phyloP scores from a whole-genome alignment of 1,140 invertebrate genomes.

The Drosophila eugracilis region DNA sequence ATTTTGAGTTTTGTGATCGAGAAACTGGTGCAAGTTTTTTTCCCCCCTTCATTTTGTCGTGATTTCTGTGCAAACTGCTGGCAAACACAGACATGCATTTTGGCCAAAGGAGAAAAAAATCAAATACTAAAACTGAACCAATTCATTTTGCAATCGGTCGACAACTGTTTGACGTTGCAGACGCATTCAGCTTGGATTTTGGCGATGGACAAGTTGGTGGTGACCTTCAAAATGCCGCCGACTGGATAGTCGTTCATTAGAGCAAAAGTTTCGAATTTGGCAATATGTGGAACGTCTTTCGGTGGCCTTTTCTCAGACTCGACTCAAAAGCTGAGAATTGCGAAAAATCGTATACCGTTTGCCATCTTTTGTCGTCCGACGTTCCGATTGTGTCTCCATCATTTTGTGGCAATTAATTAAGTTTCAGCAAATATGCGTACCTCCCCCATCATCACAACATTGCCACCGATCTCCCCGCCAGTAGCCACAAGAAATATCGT shows the following conservation, averaged over 20 bases:
- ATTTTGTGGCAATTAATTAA: conserved; percentile 52
- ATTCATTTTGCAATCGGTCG: conserved; percentile 49
- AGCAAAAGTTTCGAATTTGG: conserved; percentile 49
- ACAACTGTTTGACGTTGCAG: conserved; percentile 43
- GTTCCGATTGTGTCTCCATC: conserved; percentile 38
- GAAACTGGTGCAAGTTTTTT: conserved; percentile 47
- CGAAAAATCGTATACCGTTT: conserved; percentile 29
- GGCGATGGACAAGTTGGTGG: conserved; percentile 43
- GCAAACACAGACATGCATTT: conserved; percentile 38
- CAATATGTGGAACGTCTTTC: conserved; percentile 47
- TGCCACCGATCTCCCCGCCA: conserved; percentile 14
- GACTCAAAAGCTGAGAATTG: conserved; percentile 30
- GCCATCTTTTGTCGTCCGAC: conserved; percentile 43
- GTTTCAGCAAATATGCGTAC: conserved; percentile 39
- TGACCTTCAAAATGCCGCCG: conserved; percentile 42
- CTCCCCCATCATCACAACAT: conserved; percentile 26
- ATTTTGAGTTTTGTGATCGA: conserved; percentile 42
- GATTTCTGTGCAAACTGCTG: conserved; percentile 16
- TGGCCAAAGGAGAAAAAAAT: conserved; percentile 38
- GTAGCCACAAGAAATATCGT: conserved; percentile 29
- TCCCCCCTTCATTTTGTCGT: too few relatives aligned
- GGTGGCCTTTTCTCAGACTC: conserved; percentile 42
- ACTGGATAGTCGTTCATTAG: conserved; percentile 44
- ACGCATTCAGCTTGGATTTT: conserved; percentile 42
- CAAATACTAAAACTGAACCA: conserved; percentile 43